phyloP scores from a whole-genome alignment of 2,113 vertebrate species.

The Nicator chloris region DNA sequence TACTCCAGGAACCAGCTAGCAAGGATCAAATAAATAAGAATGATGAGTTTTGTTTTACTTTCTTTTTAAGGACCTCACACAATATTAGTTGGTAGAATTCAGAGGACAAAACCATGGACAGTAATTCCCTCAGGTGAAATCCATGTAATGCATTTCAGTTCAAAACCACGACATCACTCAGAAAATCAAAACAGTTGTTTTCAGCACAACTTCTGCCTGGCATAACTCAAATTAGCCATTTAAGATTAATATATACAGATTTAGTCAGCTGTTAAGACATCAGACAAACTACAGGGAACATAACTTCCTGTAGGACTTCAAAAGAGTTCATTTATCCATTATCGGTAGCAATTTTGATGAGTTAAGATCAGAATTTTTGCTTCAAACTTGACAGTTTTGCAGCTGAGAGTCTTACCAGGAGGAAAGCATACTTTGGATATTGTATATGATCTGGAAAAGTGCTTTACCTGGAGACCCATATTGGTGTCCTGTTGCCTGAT shows the following conservation, averaged over 20 bases:
- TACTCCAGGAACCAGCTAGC: not conserved
- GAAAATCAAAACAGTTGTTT: not conserved
- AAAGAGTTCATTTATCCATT: not conserved
- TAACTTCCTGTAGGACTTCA: not conserved
- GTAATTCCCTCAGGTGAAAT: not conserved
- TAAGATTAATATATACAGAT: not conserved
- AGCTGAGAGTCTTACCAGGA: not conserved
- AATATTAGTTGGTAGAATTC: not conserved
- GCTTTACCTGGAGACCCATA: not conserved
- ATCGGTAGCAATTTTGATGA: not conserved
- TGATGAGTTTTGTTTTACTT: not conserved
- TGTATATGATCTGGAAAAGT: not conserved
- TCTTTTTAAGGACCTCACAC: not conserved
- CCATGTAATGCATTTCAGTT: not conserved
- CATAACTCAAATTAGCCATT: not conserved
- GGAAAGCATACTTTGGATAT: not conserved
- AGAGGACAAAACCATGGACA: not conserved
- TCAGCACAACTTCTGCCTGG: not conserved
- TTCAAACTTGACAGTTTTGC: not conserved
- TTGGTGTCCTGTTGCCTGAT: not conserved
- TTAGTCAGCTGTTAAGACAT: not conserved
- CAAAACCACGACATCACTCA: not conserved
- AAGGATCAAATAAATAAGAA: not conserved
- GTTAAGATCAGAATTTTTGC: not conserved
- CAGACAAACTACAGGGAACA: not conserved